A percentile compares a stretch with the other conserved stretches of the same genome.
Conservation (phyloP, 2,888 invertebrate species). For the Microchrysa polita region DNA sequence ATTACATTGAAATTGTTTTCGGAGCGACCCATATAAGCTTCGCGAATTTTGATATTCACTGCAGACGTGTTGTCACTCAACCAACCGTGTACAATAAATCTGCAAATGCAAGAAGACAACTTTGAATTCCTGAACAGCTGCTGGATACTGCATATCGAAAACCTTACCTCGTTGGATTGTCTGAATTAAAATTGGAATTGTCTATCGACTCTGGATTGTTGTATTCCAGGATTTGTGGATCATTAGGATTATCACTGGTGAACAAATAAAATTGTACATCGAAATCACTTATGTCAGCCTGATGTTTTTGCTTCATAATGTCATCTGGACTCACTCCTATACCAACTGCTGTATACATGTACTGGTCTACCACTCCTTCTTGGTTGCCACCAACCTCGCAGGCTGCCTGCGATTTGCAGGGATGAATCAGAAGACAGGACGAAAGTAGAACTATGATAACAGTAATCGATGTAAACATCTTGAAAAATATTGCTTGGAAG, state of each 20-base stretch:
- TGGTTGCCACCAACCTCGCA: too few species aligned
- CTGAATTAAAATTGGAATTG: constrained; percentile 52
- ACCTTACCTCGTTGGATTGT: constrained; percentile 49
- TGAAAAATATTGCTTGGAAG: too few species aligned
- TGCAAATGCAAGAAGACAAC: not conserved
- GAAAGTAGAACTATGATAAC: too few species aligned
- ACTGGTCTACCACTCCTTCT: too few species aligned
- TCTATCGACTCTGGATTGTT: constrained; percentile 48
- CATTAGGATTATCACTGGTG: constrained; percentile 55
- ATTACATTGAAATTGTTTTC: constrained; percentile 72
- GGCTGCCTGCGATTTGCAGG: too few species aligned
- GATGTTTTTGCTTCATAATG: too few species aligned
- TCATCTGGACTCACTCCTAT: too few species aligned
- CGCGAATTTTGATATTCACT: constrained; percentile 50
- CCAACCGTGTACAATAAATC: constrained; percentile 26
- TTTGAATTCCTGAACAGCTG: too few species aligned
- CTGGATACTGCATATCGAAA: too few species aligned
- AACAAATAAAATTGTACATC: constrained; percentile 54
- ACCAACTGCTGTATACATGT: too few species aligned
- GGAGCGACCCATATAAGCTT: constrained; percentile 67
- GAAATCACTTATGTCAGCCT: not conserved
- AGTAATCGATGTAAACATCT: too few species aligned
- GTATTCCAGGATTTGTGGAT: constrained; percentile 47
- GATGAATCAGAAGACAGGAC: too few species aligned
- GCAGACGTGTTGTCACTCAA: not conserved